Evolutionary conservation across 2,113 vertebrate genomes (phyloP).

Genomic region (Ifrita kowaldi): DNA sequence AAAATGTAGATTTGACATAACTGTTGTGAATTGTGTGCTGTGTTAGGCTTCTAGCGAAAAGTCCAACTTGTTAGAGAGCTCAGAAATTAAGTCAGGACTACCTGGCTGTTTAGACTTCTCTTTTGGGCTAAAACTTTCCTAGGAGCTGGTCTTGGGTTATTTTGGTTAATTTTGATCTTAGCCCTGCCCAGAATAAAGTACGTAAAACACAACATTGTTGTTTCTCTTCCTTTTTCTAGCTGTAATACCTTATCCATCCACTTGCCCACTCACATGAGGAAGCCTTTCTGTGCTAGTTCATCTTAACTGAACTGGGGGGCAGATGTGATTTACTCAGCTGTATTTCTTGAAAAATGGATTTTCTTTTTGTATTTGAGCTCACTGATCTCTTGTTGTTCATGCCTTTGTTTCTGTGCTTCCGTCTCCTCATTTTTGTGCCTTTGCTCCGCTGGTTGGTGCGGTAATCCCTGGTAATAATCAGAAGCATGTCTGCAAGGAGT

Average conservation of each 20-base stretch:
- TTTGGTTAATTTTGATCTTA: background rate
- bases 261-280: fast-evolving
- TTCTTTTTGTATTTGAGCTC: background rate
- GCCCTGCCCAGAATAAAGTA: background rate
- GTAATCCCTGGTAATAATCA: background rate
- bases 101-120: background rate
- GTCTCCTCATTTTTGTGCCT: background rate
- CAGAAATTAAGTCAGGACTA: background rate
- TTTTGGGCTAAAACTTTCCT: background rate
- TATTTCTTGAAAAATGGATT: background rate
- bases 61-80: background rate
- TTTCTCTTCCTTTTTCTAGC: background rate
- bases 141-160: background rate
- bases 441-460: background rate
- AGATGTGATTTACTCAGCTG: background rate
- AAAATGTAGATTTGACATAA: background rate
- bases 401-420: background rate
- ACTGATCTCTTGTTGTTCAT: background rate
- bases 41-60: background rate
- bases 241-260: background rate
- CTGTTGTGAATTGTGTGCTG: background rate
- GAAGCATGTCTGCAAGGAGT: background rate
- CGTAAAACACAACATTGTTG: background rate
- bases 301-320: background rate
- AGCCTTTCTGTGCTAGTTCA: background rate